These are phyloP conservation scores for Volucella bombylans DNA, from an alignment of 2,888 invertebrate species.

Conservation along the genomic window DNA sequence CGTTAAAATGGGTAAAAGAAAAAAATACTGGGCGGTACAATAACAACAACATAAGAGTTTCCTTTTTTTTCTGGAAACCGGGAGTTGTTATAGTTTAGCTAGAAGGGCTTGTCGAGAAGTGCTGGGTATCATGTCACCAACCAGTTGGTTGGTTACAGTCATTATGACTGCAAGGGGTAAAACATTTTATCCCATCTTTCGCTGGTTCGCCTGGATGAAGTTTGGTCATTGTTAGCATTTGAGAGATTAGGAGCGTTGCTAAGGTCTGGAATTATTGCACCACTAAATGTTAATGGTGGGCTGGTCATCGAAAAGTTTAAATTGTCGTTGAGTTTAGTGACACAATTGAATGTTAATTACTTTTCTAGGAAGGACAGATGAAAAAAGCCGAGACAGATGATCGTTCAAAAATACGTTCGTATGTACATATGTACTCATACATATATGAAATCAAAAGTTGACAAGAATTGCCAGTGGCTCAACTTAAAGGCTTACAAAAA, in stretches of 20 bases:
- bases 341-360: constrained; percentile 51
- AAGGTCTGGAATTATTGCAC: constrained; percentile 29
- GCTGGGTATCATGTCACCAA: constrained; percentile 58
- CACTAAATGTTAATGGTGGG: constrained; percentile 12
- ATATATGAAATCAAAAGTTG: no score
- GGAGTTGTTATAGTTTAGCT: neutral
- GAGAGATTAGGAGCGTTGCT: neutral
- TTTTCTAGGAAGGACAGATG: no score
- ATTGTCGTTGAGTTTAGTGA: constrained; percentile 40
- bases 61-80: neutral
- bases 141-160: constrained; percentile 38
- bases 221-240: neutral
- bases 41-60: constrained; percentile 58
- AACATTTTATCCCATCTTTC: constrained; percentile 37
- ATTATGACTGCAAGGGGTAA: constrained; percentile 28
- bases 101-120: constrained; percentile 20
- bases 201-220: neutral
- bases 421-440: no score
- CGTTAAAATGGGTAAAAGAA: constrained; percentile 70
- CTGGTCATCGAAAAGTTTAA: constrained; percentile 16
- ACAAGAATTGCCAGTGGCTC: no score
- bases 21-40: constrained; percentile 65
- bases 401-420: no score
- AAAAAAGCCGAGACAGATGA: no score
- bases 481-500: no score